Conservation (phyloP, 2,888 invertebrate species). For the Tipula unca region DNA sequence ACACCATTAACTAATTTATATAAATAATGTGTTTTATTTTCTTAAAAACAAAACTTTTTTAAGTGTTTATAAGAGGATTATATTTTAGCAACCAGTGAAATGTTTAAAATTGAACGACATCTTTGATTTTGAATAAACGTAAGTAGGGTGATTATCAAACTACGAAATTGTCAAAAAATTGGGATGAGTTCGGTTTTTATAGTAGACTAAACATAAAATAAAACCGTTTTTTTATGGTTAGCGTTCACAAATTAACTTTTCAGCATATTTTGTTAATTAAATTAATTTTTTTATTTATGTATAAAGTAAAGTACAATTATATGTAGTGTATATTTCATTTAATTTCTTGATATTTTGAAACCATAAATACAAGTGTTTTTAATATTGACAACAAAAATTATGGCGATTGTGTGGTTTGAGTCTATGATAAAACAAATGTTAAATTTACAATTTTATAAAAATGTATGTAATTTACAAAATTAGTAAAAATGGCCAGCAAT, state of each 20-base stretch:
- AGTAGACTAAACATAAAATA: neutral
- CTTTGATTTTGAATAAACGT: neutral
- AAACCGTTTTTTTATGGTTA: neutral
- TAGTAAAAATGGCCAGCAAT: neutral
- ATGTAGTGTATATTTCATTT: neutral
- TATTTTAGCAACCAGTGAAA: neutral
- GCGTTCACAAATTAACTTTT: neutral
- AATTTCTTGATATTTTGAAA: neutral
- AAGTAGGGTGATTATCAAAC: neutral
- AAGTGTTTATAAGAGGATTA: neutral
- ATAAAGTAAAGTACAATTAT: neutral
- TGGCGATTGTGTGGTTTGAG: neutral
- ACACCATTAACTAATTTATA: neutral
- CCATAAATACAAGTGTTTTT: neutral
- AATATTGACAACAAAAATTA: neutral
- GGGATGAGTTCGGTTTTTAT: neutral
- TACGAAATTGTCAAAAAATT: neutral
- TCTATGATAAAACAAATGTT: neutral
- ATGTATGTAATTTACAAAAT: neutral
- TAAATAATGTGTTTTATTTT: neutral
- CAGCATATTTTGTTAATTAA: neutral
- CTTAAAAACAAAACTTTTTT: neutral
- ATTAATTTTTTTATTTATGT: neutral
- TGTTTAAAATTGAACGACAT: constrained; percentile 2
- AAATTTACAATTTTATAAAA: neutral